phyloP scores from a whole-genome alignment of 2,888 invertebrate genomes.

The Drosophila neonasuta region DNA sequence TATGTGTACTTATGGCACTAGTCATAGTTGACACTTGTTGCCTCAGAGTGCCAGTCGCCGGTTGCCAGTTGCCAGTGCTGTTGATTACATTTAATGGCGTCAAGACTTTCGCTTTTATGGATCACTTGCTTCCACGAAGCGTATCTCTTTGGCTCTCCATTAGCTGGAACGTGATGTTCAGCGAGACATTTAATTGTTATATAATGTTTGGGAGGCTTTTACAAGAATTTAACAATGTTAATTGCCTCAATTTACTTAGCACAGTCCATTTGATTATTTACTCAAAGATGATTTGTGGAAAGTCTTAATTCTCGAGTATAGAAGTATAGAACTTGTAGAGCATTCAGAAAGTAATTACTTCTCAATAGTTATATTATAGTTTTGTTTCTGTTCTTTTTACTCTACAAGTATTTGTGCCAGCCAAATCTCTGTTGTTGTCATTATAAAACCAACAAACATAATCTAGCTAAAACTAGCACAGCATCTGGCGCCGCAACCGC shows the following conservation, averaged over 20 bases:
- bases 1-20: constrained; percentile 74
- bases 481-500: constrained; percentile 46
- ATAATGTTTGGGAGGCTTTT: constrained; percentile 9
- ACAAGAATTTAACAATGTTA: not conserved
- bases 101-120: constrained; percentile 78
- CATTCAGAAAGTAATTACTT: not conserved
- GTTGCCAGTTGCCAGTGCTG: constrained; percentile 4
- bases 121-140: constrained; percentile 65
- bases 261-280: not conserved
- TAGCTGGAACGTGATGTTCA: constrained; percentile 36
- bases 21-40: constrained; percentile 73
- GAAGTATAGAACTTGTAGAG: no score
- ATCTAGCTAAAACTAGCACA: constrained; percentile 17
- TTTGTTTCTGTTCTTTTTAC: not conserved
- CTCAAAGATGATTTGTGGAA: no score
- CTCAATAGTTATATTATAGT: not conserved
- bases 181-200: constrained; percentile 20
- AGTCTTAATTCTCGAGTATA: no score
- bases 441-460: constrained; percentile 20
- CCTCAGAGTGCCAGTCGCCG: constrained; percentile 25
- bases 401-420: not conserved
- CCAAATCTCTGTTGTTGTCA: constrained; percentile 24
- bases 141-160: constrained; percentile 43
- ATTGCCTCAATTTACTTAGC: not conserved
- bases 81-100: constrained; percentile 73